phyloP scores from a whole-genome alignment of 2,797 vertebrate genomes.

The Pseudochirops corinnae region DNA sequence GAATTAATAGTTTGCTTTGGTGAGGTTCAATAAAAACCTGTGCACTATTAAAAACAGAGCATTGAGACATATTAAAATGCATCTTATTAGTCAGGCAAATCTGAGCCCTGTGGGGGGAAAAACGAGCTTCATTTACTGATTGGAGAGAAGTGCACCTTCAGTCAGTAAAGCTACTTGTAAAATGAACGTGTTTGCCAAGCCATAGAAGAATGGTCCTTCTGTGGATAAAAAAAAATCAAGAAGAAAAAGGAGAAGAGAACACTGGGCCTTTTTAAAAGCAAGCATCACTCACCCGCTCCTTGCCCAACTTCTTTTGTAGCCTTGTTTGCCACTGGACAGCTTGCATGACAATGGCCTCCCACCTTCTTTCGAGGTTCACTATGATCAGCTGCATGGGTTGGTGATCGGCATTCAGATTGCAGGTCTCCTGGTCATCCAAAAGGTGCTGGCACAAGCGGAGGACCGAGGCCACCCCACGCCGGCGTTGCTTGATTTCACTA shows the following conservation, averaged over 20 bases:
- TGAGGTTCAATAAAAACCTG: conserved; percentile 44
- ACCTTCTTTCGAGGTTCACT: conserved; percentile 96
- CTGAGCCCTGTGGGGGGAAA: conserved; percentile 43
- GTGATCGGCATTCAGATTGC: conserved; percentile 88
- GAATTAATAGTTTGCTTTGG: conserved; percentile 53
- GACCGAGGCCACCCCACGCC: conserved; percentile 92
- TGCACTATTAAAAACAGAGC: conserved; percentile 54
- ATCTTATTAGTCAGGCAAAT: conserved; percentile 55
- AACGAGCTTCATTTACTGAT: conserved; percentile 44
- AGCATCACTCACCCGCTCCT: conserved; percentile 88
- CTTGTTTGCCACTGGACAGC: conserved; percentile 96
- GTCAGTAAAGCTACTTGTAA: conserved; percentile 47
- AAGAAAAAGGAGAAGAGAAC: conserved; percentile 54
- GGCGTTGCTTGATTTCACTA: conserved; percentile 92
- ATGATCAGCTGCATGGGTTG: conserved; percentile 94
- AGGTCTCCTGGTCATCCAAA: conserved; percentile 91
- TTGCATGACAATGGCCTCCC: conserved; percentile 99
- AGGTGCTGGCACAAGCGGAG: conserved; percentile 95
- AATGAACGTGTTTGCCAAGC: conserved; percentile 47
- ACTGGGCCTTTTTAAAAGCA: conserved; percentile 42
- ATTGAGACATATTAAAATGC: conserved; percentile 49
- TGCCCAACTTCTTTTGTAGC: conserved; percentile 90
- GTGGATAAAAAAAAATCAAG: conserved; percentile 51
- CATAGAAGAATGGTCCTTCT: conserved; percentile 8
- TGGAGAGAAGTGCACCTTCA: conserved; percentile 48